Conservation (phyloP, 2,797 vertebrate genomes). For the Crenuchus spilurus region DNA sequence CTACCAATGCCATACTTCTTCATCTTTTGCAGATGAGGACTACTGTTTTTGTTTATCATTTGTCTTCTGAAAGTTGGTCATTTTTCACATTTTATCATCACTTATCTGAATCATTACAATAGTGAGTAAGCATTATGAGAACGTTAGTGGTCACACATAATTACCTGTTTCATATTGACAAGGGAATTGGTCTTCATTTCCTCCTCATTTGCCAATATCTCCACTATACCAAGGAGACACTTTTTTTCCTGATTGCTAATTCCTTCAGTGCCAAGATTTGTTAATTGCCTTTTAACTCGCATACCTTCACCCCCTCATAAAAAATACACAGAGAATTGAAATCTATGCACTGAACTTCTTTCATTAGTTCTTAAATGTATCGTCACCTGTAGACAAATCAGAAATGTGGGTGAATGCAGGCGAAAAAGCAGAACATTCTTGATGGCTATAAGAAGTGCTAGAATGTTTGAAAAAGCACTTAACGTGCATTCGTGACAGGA, state of each 20-base stretch:
- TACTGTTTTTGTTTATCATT: neutral
- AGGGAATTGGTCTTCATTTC: neutral
- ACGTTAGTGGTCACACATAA: conserved; percentile 3
- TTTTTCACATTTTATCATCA: neutral
- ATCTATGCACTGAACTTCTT: conserved; percentile 33
- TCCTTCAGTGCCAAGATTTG: conserved; percentile 67
- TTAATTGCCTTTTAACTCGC: conserved; percentile 64
- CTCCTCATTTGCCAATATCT: conserved; percentile 11
- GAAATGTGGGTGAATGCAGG: conserved; percentile 2
- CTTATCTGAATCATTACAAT: conserved; percentile 5
- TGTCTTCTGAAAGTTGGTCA: neutral
- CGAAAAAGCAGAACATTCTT: neutral
- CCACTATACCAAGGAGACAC: neutral
- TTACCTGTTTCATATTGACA: conserved; percentile 5
- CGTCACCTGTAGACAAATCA: neutral
- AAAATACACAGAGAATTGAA: neutral
- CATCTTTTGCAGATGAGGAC: neutral
- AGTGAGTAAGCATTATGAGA: neutral
- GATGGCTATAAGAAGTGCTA: conserved; percentile 9
- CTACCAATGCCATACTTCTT: conserved; percentile 17
- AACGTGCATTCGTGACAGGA: conserved; percentile 1
- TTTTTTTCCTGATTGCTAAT: conserved; percentile 39
- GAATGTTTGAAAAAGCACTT: conserved; percentile 1
- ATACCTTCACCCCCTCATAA: conserved; percentile 8
- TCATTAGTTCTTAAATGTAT: neutral